Evolutionary conservation across 1,140 invertebrate species (phyloP), one percentile per base, ranked within the genome.

Genomic region (Zophobas atratus): DNA sequence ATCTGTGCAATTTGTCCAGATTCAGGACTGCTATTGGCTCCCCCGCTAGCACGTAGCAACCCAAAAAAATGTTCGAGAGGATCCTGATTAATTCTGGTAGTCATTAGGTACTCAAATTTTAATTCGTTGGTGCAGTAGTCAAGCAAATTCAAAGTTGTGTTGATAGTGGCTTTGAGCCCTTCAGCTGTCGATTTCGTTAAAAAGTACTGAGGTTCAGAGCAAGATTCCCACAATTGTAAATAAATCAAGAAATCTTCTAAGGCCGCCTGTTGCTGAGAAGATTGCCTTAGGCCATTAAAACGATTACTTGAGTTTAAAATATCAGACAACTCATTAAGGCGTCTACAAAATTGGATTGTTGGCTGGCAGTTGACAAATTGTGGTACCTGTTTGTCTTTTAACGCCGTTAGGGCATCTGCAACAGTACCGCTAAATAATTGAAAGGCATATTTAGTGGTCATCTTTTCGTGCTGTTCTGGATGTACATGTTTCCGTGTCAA

Each of bases 101-200:
- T 72, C 76, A 77, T 77, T 38, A 77, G 57, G 43, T 77, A 77
- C 73, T 73, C 73, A 56, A 77, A 77, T 33, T 51, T 49, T 34
- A 77, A 38, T n/a, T 73, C 46, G 35, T 60, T 35, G 1, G 20
- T 3, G 6, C 51, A 77, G 36, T 70, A 70, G 48, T 56, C 32
- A 36, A 60, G 2, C 34, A 77, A 60, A 57, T 77, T 33, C 38
- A 77, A 34, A n/a, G 76, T 77, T 6, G 43, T 53, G 4, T 38
- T 35, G 39, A 77, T 56, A n/a, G 76, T 72, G 1, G 49, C 51
- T 33, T 32, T 39, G n/a, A 77, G 38, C 3, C 38, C 76, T 8
- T 77, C 76, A 38, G 43, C 41, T 33, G 70, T 77, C 32, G 70
- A 77, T 36, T 73, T 74, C 38, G 67, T 70, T 36, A 70, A 70